Base-by-base conservation (phyloP, 2,113 vertebrate genomes). In the Osmerus eperlanus region DNA sequence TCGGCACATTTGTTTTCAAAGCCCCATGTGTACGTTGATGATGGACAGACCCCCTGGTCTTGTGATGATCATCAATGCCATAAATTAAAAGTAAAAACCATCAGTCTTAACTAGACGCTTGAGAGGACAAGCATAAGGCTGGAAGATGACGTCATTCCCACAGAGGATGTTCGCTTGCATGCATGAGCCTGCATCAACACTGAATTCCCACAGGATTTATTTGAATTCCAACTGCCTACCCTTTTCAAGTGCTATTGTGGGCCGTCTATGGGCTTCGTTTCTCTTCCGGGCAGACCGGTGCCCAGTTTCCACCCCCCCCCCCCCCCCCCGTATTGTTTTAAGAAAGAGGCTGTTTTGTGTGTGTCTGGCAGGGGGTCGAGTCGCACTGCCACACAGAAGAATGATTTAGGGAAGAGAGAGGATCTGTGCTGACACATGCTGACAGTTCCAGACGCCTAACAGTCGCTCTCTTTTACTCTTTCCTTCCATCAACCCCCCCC, bases 321-420 rank as follows among this genome's bases (percentile, higher is more conserved):
- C 11, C 58, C 59, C 25, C 25, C 21, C 4, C 29, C 7, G 13
- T 18, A 16, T 32, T 64, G 62, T 64, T 32, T 28, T 16, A 64
- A 64, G 62, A 36, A 64, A 64, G 61, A 32, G 16, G 61, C 28
- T 32, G 28, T 29, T 64, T 64, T 64, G 62, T 64, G 62, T 12
- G 61, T 0, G 58, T 60, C 13, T 0, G 4, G 51, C 51, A 7
- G 68, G 56, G 25, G 16, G 15, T 36, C 12, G 21, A 16, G 29
- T 29, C 9, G 0, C 29, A 29, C 60, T 62, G 60, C 12, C 25
- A 29, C 25, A 2, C 60, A 16, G 60, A 62, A 25, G 18, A 41
- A 18, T 15, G 62, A 64, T 64, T 64, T 29, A 19, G 62, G 3
- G 16, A n/a, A 29, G 60, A 15, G 28, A 63, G 61, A 28, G 60